A percentile compares a stretch with the other conserved stretches of the same genome.
Evolutionary conservation across 2,113 vertebrate species (phyloP).

Genomic region (Rattus norvegicus): GRCr8 NC_086035.1:20732501-20733000

Average conservation of each 20-base stretch:
- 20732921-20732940: not conserved
- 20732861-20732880: not conserved
- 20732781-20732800: not conserved
- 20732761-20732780: too few relatives aligned
- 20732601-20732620: not conserved
- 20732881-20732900: not conserved
- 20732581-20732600: not conserved
- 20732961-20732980: too few relatives aligned
- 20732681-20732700: not conserved
- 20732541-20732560: not conserved
- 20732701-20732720: not conserved
- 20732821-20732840: not conserved
- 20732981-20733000: not conserved
- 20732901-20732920: not conserved
- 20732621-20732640: not conserved
- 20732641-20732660: not conserved
- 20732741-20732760: not conserved
- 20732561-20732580: not conserved
- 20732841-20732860: not conserved
- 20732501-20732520: conserved; percentile 32
- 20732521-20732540: not conserved
- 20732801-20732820: not conserved
- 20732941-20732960: not conserved
- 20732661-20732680: not conserved
- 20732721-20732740: not conserved